Evolutionary conservation across 2,797 vertebrate species (phyloP), one percentile per base, ranked within the genome.

Genomic region (Acridotheres tristis): DNA sequence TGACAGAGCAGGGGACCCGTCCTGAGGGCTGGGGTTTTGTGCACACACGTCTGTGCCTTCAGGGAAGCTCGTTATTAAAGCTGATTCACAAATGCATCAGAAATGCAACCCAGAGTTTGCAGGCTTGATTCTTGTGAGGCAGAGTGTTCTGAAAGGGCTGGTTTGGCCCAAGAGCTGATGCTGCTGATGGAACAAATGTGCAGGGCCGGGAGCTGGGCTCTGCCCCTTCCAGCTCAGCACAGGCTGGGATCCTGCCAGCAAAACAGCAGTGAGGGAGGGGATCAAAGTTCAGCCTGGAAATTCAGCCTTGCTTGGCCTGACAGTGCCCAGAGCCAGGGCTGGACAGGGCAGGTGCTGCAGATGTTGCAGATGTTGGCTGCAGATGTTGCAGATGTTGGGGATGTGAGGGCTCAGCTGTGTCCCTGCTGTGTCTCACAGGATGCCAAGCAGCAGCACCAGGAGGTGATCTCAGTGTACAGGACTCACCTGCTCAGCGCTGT

Each of bases 401-500:
- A 11, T 3, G 4, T 40, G 43, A 32, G 57, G 58, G 13, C 42
- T 77, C 23, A 65, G 14, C 66, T 66, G 6, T 69, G 42, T 75
- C 34, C 20, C 23, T 45, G 7, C 77, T 75, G 23, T 91, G 66
- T 74, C 58, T 7, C 67, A 47, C 45, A 99, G 99, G 99, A 99
- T 88, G 98, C 99, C 93, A 98, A 99, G 91, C 98, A 98, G 98
- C 99, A 99, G 97, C 99, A 99, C 96, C 98, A 99, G 88, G 99
- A 99, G 96, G 99, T 99, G 78, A 98, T 99, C 68, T 98, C 99
- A 18, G 99, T 99, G 94, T 99, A 99, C 91, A 98, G 99, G 94
- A 99, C 99, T 17, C 99, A 99, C 97, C 99, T 99, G 36, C 99
- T 99, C 48, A 99, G 99, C 87, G 99, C 99, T 32, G 99, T 97